Evolutionary conservation across 2,888 invertebrate species (phyloP), one percentile per base, ranked within the genome.

Genomic region (Anagyrus pseudococci): DNA sequence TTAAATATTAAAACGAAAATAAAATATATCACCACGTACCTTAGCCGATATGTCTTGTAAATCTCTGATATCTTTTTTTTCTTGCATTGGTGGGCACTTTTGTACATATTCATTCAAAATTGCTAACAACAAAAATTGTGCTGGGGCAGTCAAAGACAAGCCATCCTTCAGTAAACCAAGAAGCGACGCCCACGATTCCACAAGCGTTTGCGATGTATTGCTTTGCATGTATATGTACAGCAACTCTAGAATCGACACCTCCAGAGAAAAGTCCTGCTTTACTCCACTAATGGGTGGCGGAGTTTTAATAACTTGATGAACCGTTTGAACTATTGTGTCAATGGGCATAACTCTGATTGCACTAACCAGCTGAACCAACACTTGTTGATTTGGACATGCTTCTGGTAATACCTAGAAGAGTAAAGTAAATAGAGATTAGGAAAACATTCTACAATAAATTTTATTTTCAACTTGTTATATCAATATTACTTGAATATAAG

Each of bases 41-140:
- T 89, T 87, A 0, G 88, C 86, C 1, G 89, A 88, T 1, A 89
- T 87, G 71, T 90, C 92, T 79, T 92, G 93, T 48, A 93, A 80
- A 75, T 93, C 93, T 69, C 91, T 88, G 68, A 90, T 88, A 73
- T 92, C 92, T 76, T 92, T 92, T 72, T 91, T 89, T 72, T 92
- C 92, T 67, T 87, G 85, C 75, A 92, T 86, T 33, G 90, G 87
- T 2, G 89, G 87, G 69, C 90, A 89, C 68, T 91, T 89, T 72
- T 92, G 90, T 63, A 94, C 91, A 77, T 92, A 90, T 78, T 94
- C 93, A 77, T 92, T 90, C 25, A 94, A 82, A 68, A 94, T 87
- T 66, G 90, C 90, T 13, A 93, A 83, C 26, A 93, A 81, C 20
- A 93, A 83, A 76, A 94, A 94, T 73, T 92, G 90, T 0, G 92